Percentiles rank a stretch among this genome's conserved stretches.
phyloP scores from a whole-genome alignment of 2,888 invertebrate genomes.

The Phaedon cochleariae region DNA sequence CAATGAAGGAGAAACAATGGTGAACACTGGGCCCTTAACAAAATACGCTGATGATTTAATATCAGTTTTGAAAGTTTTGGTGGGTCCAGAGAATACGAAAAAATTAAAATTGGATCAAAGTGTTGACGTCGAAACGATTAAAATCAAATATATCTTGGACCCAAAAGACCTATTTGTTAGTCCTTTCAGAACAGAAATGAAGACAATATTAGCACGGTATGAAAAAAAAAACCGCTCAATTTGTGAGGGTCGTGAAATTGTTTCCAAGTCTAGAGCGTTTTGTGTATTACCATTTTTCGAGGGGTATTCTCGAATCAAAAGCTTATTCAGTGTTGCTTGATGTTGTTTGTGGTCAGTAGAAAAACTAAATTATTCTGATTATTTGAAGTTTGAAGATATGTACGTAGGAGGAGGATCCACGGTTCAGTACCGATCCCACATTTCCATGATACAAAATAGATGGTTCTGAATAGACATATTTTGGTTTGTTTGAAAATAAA shows the following conservation, averaged over 20 bases:
- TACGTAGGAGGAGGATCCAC: too few relatives aligned
- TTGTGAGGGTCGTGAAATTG: background rate
- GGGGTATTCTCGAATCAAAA: too few relatives aligned
- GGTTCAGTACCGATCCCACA: too few relatives aligned
- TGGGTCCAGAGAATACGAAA: constrained; percentile 64
- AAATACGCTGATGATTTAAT: constrained; percentile 81
- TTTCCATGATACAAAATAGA: too few relatives aligned
- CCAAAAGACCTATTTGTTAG: constrained; percentile 79
- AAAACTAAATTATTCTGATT: too few relatives aligned
- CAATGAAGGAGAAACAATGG: constrained; percentile 77
- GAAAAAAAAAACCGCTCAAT: constrained; percentile 42
- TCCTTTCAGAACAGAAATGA: constrained; percentile 74
- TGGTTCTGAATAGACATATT: too few relatives aligned
- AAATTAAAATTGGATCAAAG: constrained; percentile 68
- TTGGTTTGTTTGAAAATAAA: too few relatives aligned
- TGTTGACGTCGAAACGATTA: constrained; percentile 73
- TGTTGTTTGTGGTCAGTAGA: too few relatives aligned
- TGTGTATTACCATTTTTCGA: too few relatives aligned
- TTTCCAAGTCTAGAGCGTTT: too few relatives aligned
- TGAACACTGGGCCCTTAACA: constrained; percentile 84
- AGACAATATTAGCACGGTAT: constrained; percentile 53
- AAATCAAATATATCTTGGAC: constrained; percentile 79
- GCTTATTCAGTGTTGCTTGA: too few relatives aligned
- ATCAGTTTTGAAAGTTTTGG: constrained; percentile 76
- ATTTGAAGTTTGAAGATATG: too few relatives aligned